Conservation (phyloP, 2,113 vertebrate species). For the Ameiurus melas region DNA sequence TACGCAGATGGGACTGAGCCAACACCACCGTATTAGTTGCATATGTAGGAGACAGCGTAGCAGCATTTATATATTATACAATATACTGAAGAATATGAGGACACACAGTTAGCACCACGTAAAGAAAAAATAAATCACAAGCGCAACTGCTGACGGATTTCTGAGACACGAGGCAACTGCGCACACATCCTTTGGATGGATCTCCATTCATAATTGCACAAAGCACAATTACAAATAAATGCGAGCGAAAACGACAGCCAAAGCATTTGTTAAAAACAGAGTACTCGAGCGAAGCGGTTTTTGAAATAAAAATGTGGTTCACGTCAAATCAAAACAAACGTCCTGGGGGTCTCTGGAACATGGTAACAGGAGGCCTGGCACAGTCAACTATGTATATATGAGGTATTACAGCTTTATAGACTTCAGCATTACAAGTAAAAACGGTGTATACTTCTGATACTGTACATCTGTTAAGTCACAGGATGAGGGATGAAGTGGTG, state of each 20-base stretch:
- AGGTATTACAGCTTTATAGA: slow-evolving; percentile 47
- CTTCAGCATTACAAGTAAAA: slow-evolving; percentile 36
- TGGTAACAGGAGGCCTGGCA: not conserved
- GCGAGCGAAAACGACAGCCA: not conserved
- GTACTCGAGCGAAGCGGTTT: not conserved
- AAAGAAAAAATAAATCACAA: slow-evolving; percentile 6
- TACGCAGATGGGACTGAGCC: slow-evolving; percentile 33
- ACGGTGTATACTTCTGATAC: slow-evolving; percentile 32
- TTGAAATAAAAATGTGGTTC: not conserved
- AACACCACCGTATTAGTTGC: slow-evolving; percentile 49
- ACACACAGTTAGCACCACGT: slow-evolving; percentile 38
- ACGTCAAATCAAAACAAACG: not conserved
- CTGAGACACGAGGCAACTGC: slow-evolving; percentile 15
- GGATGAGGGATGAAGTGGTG: slow-evolving; percentile 21
- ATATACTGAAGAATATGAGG: slow-evolving; percentile 40
- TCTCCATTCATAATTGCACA: slow-evolving; percentile 41
- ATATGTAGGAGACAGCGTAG: slow-evolving; percentile 54
- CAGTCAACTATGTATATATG: slow-evolving; percentile 9
- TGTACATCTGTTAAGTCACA: slow-evolving; percentile 38
- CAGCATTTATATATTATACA: slow-evolving; percentile 51
- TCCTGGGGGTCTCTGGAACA: not conserved
- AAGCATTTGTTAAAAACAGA: not conserved
- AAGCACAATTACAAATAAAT: slow-evolving; percentile 38
- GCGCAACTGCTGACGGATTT: slow-evolving; percentile 43
- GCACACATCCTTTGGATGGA: slow-evolving; percentile 35